These are phyloP conservation scores for Eublepharis macularius DNA, from an alignment of 2,113 vertebrate species.

Conservation along the genomic window DNA sequence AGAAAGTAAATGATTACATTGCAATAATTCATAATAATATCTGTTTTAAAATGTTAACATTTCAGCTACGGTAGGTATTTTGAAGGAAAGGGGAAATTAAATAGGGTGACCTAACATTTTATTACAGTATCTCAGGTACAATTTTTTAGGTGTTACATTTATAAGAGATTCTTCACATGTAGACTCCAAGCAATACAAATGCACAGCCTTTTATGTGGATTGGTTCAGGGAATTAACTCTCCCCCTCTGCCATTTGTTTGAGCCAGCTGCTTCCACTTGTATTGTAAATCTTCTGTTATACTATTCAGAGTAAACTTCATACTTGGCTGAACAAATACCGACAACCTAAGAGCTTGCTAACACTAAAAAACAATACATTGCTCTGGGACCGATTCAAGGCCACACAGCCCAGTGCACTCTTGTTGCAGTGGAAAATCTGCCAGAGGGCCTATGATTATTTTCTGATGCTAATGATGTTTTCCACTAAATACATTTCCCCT, in stretches of 20 bases:
- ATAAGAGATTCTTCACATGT: not conserved
- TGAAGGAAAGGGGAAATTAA: not conserved
- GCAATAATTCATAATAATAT: not conserved
- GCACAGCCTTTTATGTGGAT: not conserved
- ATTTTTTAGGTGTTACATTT: not conserved
- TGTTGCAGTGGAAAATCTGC: not conserved
- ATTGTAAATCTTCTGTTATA: slow-evolving; percentile 11
- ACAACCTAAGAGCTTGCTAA: not conserved
- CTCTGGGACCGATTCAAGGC: not conserved
- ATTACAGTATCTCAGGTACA: not conserved
- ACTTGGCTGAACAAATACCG: slow-evolving; percentile 18
- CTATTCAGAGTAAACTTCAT: slow-evolving; percentile 22
- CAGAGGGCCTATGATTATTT: not conserved
- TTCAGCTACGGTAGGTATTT: slow-evolving; percentile 22
- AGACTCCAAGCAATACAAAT: not conserved
- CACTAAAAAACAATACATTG: not conserved
- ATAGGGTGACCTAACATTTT: not conserved
- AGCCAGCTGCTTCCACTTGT: not conserved
- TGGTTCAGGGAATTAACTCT: slow-evolving; percentile 4
- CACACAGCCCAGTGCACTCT: not conserved
- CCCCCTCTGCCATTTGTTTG: slow-evolving; percentile 6
- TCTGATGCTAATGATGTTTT: not conserved
- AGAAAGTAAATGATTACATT: slow-evolving; percentile 40
- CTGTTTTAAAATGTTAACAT: slow-evolving; percentile 23
- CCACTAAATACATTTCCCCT: not conserved